Base-by-base conservation (phyloP, 2,797 vertebrate genomes). In the Discoglossus pictus region DNA sequence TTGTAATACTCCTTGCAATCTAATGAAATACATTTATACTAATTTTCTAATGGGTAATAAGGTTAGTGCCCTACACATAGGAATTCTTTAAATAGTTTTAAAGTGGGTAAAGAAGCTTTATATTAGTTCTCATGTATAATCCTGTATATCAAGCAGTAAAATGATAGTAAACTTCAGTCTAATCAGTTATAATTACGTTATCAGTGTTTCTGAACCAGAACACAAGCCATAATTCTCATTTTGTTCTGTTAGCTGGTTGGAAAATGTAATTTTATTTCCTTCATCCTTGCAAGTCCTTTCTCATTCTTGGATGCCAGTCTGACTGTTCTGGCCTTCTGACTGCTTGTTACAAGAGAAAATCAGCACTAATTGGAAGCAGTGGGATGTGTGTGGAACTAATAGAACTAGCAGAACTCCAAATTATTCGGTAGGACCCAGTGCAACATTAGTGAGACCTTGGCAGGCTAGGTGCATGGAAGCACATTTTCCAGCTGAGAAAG, bases 321-420 rank as follows among this genome's bases (percentile, higher is more conserved):
- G 65, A 16, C 40, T 69, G 43, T 74, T 80, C 50, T 76, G 36
- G 39, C 73, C 73, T 80, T 78, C 74, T 70, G 67, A 23, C 68
- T 78, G 50, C 60, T 69, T 73, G 12, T 68, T 76, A 8, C 65
- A 78, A 80, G 27, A 77, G 68, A 76, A 84, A 83, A 79, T 78
- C 65, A 38, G 69, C 70, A 74, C 67, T 81, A 81, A 78, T 79
- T 76, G 70, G 75, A 82, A 85, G 65, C 77, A 68, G 61, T 80
- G 62, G 54, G 73, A 68, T 80, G 48, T 66, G 68, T 75, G 66
- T 64, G 66, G 64, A 82, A 65, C 39, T 76, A 72, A 66, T 43
- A 73, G 50, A 74, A 34, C 65, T 65, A 79, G 76, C 74, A 67
- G 11, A 43, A 73, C 34, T 79, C 68, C 44, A 73, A 64, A 63